phyloP scores from a whole-genome alignment of 1,140 invertebrate genomes.

The Brachionus plicatilis region DNA sequence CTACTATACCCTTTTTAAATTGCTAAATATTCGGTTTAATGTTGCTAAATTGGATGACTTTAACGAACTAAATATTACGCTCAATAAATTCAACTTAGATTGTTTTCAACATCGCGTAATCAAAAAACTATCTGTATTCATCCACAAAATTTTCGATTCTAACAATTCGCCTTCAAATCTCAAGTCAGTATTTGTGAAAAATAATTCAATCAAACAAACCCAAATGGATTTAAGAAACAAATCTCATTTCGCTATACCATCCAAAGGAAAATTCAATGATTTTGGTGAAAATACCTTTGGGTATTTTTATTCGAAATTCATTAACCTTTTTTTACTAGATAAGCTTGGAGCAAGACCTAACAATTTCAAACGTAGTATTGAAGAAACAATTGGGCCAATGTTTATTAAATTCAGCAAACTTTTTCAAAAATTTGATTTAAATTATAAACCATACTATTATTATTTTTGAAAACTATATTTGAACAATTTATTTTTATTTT shows the following conservation, averaged over 20 bases:
- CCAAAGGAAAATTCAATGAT: not conserved
- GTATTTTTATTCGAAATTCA: not conserved
- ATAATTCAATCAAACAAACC: not conserved
- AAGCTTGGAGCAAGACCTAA: not conserved
- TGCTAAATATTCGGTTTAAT: not conserved
- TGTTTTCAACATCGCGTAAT: not conserved
- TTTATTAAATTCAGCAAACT: not conserved
- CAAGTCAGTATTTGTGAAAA: not conserved
- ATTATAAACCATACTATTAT: not conserved
- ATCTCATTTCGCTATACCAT: not conserved
- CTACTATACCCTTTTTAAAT: not conserved
- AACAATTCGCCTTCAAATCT: not conserved
- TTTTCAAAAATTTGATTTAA: not conserved
- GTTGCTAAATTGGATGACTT: not conserved
- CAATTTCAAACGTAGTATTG: not conserved
- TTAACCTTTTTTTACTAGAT: not conserved
- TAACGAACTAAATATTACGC: not conserved
- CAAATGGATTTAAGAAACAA: not conserved
- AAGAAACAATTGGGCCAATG: not conserved
- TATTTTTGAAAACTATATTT: not conserved
- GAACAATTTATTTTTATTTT: not conserved
- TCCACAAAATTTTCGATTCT: not conserved
- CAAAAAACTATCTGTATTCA: not conserved
- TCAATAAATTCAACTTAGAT: not conserved
- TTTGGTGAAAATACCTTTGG: not conserved